A percentile compares a stretch with the other conserved stretches of the same genome.
Evolutionary conservation across 1,140 invertebrate species (phyloP).

Genomic region (Leptinotarsa undecemlineata): DNA sequence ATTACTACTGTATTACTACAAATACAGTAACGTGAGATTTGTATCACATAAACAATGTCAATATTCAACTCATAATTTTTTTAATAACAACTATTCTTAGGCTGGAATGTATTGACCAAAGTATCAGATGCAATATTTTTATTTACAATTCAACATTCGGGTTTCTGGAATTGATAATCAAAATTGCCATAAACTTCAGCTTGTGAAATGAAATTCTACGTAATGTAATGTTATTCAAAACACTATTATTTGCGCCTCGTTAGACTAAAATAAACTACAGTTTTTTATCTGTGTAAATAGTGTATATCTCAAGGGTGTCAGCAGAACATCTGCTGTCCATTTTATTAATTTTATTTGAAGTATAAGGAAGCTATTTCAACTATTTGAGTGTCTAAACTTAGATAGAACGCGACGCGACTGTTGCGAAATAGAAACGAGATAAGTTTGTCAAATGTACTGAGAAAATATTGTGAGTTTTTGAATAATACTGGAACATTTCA

Average conservation of each 20-base stretch:
- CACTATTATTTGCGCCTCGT: conserved; percentile 22
- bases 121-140: no score
- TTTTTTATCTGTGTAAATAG: background rate
- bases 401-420: conserved; percentile 6
- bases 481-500: no score
- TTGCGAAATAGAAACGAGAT: conserved; percentile 25
- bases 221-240: conserved; percentile 24
- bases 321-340: conserved; percentile 5
- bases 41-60: no score
- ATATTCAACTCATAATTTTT: no score
- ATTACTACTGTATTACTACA: no score
- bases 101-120: no score
- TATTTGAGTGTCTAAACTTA: conserved; percentile 22
- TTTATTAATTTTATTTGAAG: conserved; percentile 24
- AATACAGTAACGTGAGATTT: no score
- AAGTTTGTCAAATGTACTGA: no score
- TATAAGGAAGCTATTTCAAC: conserved; percentile 31
- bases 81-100: no score
- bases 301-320: no score
- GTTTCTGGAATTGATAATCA: conserved; percentile 25
- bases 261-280: conserved; percentile 14
- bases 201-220: conserved; percentile 13
- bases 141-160: no score
- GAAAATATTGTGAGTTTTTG: no score
- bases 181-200: background rate